Base-by-base conservation (phyloP, 2,113 vertebrate genomes). In the Esox niger region DNA sequence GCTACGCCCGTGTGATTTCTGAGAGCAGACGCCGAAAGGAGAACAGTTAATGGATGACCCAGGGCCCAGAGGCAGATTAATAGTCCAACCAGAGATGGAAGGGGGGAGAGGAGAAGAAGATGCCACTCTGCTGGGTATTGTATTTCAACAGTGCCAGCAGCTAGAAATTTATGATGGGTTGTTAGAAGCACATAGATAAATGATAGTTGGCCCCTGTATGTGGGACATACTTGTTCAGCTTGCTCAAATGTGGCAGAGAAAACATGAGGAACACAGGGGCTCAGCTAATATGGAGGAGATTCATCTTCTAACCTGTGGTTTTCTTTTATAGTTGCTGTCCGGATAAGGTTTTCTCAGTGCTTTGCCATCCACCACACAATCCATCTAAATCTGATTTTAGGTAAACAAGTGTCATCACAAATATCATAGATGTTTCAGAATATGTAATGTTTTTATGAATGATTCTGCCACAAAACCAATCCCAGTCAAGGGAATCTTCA, bases 141-240 rank as follows among this genome's bases (percentile, higher is more conserved):
- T 66, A 69, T 74, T 70, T 64, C 64, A 61, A 56, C 66, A 75
- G 56, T 63, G 67, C 52, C 2, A 31, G 47, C 77, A 58, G 47
- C 20, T 25, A 31, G 66, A 64, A 72, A 82, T 88, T 82, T 74
- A 84, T 79, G 80, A 81, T 60, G 27, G 65, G 70, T 75, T 79
- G 70, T 77, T 75, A 73, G 62, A 80, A 30, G 68, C n/a, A 1
- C 46, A 57, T 23, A 2, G 69, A 83, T 81, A 75, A 75, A 79
- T 74, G 73, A 78, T 79, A 64, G 75, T 55, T 73, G 74, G 60
- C 43, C 59, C 58, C 30, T 61, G 62, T 71, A 66, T 69, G 43
- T 69, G 65, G 68, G 70, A 71, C 58, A 66, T 38, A 59, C 58
- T 73, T 66, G 52, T 79, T 74, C 61, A 58, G 30, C 57, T 75